A percentile compares a stretch with the other conserved stretches of the same genome.
These are phyloP conservation scores for Dysdera silvatica DNA, from an alignment of 1,140 invertebrate species.

Conservation along the genomic window DNA sequence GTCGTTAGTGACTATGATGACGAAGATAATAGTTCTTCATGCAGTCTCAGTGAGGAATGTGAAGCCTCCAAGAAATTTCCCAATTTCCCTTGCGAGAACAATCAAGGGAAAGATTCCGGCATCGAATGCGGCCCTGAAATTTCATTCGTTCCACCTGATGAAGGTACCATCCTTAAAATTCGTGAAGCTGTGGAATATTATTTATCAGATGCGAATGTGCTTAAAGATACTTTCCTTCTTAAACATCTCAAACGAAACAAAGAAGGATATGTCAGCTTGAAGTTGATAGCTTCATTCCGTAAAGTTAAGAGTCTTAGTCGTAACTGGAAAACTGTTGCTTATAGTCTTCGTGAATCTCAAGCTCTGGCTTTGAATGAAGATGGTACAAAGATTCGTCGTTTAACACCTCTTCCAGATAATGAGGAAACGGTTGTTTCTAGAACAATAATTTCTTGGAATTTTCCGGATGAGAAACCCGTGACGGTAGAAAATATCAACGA, in stretches of 20 bases:
- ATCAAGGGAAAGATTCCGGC: constrained; percentile 19
- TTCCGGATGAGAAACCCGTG: constrained; percentile 18
- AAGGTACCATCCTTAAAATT: constrained; percentile 11
- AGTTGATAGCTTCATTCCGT: constrained; percentile 56
- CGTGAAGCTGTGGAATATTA: constrained; percentile 81
- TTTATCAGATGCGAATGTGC: constrained; percentile 87
- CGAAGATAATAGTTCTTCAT: no score
- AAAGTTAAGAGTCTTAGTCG: constrained; percentile 70
- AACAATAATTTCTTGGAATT: constrained; percentile 47
- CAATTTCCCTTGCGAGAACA: no score
- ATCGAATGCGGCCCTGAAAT: constrained; percentile 7
- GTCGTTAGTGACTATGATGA: no score
- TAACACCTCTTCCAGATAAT: constrained; percentile 73
- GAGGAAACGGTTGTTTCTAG: constrained; percentile 83
- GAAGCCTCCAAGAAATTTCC: no score
- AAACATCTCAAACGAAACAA: constrained; percentile 91
- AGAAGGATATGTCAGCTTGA: constrained; percentile 87
- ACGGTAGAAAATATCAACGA: constrained; percentile 23
- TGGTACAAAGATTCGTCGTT: constrained; percentile 79
- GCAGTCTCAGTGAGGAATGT: no score
- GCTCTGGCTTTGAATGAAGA: constrained; percentile 81
- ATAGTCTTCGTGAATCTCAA: constrained; percentile 63
- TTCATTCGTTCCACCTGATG: neutral
- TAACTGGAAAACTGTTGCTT: constrained; percentile 84
- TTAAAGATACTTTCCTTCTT: constrained; percentile 87